Evolutionary conservation across 2,797 vertebrate species (phyloP).

Genomic region (Buphagus erythrorhynchus): DNA sequence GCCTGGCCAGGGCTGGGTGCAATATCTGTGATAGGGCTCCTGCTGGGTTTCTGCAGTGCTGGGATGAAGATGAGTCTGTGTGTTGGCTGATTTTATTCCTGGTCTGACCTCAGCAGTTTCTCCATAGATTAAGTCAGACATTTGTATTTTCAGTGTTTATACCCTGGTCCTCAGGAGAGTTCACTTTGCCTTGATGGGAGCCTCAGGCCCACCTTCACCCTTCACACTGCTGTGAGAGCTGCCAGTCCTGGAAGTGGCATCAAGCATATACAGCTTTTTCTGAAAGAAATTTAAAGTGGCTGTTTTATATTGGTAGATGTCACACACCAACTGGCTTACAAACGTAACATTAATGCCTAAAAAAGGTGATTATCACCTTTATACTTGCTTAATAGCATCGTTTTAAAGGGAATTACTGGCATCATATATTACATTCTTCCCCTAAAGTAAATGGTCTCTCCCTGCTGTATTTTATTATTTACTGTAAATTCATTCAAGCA

Average conservation of each 20-base stretch:
- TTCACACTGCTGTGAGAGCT: neutral
- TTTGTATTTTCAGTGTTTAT: neutral
- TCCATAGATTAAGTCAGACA: neutral
- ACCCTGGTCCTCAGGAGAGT: neutral
- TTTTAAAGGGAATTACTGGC: neutral
- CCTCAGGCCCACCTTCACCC: rapidly evolving
- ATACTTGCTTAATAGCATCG: neutral
- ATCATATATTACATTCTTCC: neutral
- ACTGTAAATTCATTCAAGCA: constrained; percentile 34
- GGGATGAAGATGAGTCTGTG: neutral
- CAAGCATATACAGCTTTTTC: neutral
- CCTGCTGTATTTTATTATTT: constrained; percentile 16
- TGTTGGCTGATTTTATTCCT: neutral
- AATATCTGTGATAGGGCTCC: rapidly evolving
- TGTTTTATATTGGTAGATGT: neutral
- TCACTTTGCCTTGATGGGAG: neutral
- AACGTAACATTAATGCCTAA: neutral
- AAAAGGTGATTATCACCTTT: neutral
- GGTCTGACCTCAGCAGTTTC: neutral
- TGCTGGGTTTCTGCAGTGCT: neutral
- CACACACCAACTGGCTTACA: neutral
- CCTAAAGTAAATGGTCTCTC: neutral
- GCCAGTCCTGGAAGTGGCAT: neutral
- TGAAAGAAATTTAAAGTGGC: neutral
- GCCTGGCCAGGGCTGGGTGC: neutral